Evolutionary conservation across 2,113 vertebrate species (phyloP).

Genomic region (Mirza zaza): DNA sequence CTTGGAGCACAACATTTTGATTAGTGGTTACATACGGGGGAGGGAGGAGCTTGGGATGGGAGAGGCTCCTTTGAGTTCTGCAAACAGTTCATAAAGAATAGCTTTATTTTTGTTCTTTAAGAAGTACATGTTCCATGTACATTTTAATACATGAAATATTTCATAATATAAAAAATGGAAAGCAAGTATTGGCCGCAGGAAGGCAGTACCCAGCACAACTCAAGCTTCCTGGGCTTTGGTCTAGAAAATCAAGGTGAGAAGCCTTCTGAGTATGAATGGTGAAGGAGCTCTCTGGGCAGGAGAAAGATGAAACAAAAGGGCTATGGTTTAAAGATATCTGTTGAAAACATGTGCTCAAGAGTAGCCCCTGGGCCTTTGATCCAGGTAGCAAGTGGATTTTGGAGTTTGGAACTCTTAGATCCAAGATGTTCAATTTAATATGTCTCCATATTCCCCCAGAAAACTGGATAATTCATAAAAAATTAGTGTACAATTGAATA

Average conservation of each 20-base stretch:
- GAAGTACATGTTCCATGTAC: not conserved
- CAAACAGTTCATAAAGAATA: not conserved
- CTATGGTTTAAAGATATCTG: not conserved
- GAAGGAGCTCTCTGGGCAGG: not conserved
- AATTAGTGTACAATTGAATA: not conserved
- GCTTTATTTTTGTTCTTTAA: not conserved
- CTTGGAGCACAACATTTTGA: not conserved
- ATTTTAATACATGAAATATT: not conserved
- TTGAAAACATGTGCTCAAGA: not conserved
- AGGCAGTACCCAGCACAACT: not conserved
- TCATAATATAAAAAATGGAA: conserved; percentile 1
- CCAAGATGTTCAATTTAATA: not conserved
- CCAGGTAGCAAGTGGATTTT: not conserved
- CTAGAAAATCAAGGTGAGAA: not conserved
- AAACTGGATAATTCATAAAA: not conserved
- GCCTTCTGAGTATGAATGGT: not conserved
- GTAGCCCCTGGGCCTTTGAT: not conserved
- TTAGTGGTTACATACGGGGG: not conserved
- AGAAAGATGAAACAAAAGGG: not conserved
- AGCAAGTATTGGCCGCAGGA: not conserved
- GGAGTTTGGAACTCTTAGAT: not conserved
- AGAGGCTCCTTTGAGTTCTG: fast-evolving
- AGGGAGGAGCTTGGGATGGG: not conserved
- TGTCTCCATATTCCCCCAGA: not conserved
- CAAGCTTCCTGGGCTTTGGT: not conserved